Conservation (phyloP, 2,888 invertebrate species). For the Clivina fossor region DNA sequence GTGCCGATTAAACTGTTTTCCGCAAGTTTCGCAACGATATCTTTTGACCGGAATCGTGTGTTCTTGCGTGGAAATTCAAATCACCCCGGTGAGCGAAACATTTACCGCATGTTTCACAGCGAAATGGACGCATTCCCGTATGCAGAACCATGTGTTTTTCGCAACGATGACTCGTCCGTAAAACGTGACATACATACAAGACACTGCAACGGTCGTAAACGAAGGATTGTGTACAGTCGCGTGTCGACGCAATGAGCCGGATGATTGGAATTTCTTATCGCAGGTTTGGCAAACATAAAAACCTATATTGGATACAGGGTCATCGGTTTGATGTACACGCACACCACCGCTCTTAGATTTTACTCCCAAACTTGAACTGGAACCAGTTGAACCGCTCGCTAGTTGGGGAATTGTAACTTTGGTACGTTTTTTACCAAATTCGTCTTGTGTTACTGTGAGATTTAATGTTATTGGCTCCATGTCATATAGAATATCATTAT, state of each 20-base stretch:
- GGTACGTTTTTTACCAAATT: slow-evolving; percentile 52
- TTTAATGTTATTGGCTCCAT: slow-evolving; percentile 52
- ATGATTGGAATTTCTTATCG: slow-evolving; percentile 52
- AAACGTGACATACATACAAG: slow-evolving; percentile 53
- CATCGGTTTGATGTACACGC: slow-evolving; percentile 1
- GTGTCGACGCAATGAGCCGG: slow-evolving; percentile 52
- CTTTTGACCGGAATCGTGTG: slow-evolving; percentile 45
- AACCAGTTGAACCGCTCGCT: not conserved
- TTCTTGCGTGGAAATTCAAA: slow-evolving; percentile 53
- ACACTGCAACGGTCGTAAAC: slow-evolving; percentile 52
- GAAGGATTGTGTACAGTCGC: slow-evolving; percentile 51
- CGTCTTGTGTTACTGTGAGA: slow-evolving; percentile 54
- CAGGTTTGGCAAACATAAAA: slow-evolving; percentile 50
- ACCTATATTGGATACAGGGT: slow-evolving; percentile 15
- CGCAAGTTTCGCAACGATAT: slow-evolving; percentile 46
- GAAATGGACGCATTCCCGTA: slow-evolving; percentile 43
- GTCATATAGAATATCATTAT: too few species aligned
- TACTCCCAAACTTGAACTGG: too few species aligned
- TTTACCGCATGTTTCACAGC: slow-evolving; percentile 53
- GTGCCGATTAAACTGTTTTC: slow-evolving; percentile 48
- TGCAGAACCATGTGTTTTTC: slow-evolving; percentile 54
- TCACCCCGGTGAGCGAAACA: slow-evolving; percentile 51
- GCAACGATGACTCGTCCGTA: slow-evolving; percentile 51
- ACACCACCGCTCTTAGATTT: not conserved
- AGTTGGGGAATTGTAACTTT: slow-evolving; percentile 51